Conservation (phyloP, 2,113 vertebrate species). For the Stomatorhinus ivindoensis region DNA sequence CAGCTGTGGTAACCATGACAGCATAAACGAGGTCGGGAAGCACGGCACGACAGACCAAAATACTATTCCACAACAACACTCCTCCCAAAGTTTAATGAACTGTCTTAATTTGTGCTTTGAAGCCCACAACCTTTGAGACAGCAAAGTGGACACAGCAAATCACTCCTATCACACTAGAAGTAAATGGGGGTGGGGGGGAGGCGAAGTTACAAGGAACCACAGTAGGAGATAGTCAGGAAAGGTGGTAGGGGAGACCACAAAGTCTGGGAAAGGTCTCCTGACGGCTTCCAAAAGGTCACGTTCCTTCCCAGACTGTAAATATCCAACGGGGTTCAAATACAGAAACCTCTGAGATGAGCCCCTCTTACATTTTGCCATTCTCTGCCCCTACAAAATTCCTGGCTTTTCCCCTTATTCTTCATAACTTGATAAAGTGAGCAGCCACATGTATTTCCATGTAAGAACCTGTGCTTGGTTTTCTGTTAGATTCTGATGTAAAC, state of each 20-base stretch:
- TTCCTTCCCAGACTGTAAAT: slow-evolving; percentile 43
- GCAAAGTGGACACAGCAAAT: slow-evolving; percentile 47
- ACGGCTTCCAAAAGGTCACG: background rate
- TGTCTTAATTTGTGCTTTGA: slow-evolving; percentile 36
- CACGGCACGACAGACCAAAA: slow-evolving; percentile 31
- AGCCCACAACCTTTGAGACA: slow-evolving; percentile 18
- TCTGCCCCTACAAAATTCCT: background rate
- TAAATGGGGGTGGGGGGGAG: no score
- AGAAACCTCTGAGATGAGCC: slow-evolving; percentile 49
- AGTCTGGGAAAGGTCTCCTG: slow-evolving; percentile 17
- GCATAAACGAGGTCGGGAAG: slow-evolving; percentile 29
- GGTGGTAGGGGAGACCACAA: slow-evolving; percentile 41
- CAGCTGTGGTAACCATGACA: slow-evolving; percentile 41
- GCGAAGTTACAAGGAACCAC: slow-evolving; percentile 26
- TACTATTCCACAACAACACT: slow-evolving; percentile 28
- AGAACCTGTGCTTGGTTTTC: background rate
- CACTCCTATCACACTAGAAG: slow-evolving; percentile 26
- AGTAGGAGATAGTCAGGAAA: slow-evolving; percentile 22
- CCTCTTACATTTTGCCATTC: slow-evolving; percentile 28
- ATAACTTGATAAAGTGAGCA: background rate
- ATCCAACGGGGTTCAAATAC: slow-evolving; percentile 36
- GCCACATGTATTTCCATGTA: slow-evolving; percentile 3
- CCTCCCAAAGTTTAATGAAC: slow-evolving; percentile 48
- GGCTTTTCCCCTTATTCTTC: background rate
- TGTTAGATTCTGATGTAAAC: background rate